phyloP scores from a whole-genome alignment of 2,797 vertebrate genomes.

The Manis javanica region DNA sequence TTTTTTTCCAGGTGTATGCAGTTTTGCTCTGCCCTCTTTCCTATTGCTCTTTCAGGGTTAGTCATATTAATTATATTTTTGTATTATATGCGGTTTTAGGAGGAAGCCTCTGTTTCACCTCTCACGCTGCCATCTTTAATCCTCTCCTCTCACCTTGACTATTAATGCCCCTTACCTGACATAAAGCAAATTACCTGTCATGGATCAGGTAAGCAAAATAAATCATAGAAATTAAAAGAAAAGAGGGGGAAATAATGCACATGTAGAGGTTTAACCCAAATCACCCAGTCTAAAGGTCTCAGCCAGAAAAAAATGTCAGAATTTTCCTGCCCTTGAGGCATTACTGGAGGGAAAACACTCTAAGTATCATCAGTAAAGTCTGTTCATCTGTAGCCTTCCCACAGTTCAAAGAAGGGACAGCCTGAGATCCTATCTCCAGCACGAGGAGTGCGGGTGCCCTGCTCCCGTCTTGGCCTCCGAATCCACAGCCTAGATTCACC shows the following conservation, averaged over 20 bases:
- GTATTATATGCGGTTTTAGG: too few relatives aligned
- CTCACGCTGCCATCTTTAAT: too few relatives aligned
- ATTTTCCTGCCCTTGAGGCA: not conserved
- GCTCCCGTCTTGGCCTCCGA: not conserved
- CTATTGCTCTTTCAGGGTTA: too few relatives aligned
- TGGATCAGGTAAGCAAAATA: not conserved
- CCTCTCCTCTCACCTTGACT: not conserved
- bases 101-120: too few relatives aligned
- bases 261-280: not conserved
- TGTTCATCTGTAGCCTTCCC: not conserved
- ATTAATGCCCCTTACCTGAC: not conserved
- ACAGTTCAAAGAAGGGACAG: not conserved
- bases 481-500: not conserved
- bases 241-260: not conserved
- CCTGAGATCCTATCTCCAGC: not conserved
- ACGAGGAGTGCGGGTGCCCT: too few relatives aligned
- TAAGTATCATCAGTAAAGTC: not conserved
- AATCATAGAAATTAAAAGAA: not conserved
- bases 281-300: not conserved
- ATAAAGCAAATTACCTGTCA: slow-evolving; percentile 35
- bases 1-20: too few relatives aligned
- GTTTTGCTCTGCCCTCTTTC: too few relatives aligned
- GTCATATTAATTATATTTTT: too few relatives aligned
- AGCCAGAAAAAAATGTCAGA: not conserved
- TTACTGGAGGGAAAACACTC: not conserved